phyloP scores from a whole-genome alignment of 2,113 vertebrate species.

The Pituophis catenifer region DNA sequence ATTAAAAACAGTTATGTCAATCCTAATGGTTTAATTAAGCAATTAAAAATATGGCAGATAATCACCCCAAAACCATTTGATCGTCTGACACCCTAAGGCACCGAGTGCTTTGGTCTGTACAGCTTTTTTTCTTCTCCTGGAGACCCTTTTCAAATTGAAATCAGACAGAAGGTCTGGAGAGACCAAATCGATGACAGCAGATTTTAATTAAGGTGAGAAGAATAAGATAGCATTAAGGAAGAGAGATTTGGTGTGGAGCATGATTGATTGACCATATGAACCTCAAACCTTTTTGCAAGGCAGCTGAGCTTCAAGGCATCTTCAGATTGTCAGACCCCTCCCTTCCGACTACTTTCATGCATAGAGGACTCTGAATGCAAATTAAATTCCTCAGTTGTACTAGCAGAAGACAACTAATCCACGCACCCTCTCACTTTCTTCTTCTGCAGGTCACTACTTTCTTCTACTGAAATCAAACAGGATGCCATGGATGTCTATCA shows the following conservation, averaged over 20 bases:
- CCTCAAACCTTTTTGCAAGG: conserved; percentile 15
- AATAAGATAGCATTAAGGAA: conserved; percentile 34
- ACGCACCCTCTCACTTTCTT: not conserved
- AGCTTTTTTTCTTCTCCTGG: not conserved
- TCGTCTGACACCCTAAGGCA: not conserved
- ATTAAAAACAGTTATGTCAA: conserved; percentile 9
- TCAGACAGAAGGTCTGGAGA: conserved; percentile 28
- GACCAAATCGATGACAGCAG: conserved; percentile 27
- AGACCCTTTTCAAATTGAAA: conserved; percentile 34
- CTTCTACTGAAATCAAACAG: not conserved
- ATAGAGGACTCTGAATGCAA: not conserved
- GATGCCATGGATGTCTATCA: not conserved
- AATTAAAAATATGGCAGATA: conserved; percentile 33
- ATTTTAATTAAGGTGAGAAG: conserved; percentile 38
- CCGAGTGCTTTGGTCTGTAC: not conserved
- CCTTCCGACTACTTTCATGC: not conserved
- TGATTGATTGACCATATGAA: conserved; percentile 31
- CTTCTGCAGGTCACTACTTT: not conserved
- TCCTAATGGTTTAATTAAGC: conserved; percentile 27
- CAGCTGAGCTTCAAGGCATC: not conserved
- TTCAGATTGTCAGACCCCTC: not conserved
- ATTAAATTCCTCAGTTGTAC: not conserved
- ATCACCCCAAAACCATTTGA: conserved; percentile 18
- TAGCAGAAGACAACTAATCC: not conserved
- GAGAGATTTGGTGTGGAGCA: not conserved